Evolutionary conservation across 2,113 vertebrate genomes (phyloP), one percentile per base, ranked within the genome.

Genomic region (Chamaetylas fuelleborni): DNA sequence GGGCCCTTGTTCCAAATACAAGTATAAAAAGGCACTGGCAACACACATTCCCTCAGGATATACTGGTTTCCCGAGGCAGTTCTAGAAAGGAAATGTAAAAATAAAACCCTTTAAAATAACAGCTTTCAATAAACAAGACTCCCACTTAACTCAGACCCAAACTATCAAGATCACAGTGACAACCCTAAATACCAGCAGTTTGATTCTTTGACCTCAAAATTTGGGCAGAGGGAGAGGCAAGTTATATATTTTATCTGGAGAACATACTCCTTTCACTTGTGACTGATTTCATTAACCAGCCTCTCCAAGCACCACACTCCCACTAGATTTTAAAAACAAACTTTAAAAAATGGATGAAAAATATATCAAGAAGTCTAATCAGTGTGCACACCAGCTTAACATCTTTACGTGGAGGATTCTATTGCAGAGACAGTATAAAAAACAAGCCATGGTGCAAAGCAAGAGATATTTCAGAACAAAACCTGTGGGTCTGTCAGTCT

Each of bases 191-290:
- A 62, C 4, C 29, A 50, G 7, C 22, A 70, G 45, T 34, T 28
- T 31, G 34, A 67, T n/a, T 42, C 28, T 78, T 12, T 40, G 13
- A 45, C 12, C 6, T 47, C 31, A 74, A 62, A 43, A 65, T 19
- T 19, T 19, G 22, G 24, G 9, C 2, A 5, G 17, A 26, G 8
- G 34, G 3, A 16, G 13, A 57, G 2, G 17, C 4, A 83, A 64
- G 10, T 31, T 33, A 51, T 2, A 1, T 13, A 51, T 72, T 74
- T 90, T 31, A 74, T 28, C 34, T 48, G 17, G 60, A 92, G 11
- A 31, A 72, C 2, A 0, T 9, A 79, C 1, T 17, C 14, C 7
- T 83, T 80, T 73, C 36, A n/a, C 9, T 73, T 1, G 3, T 31
- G 6, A 74, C 4, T 45, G 9, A 45, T 40, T 50, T 40, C 16